phyloP scores from a whole-genome alignment of 2,797 vertebrate genomes.

The Echiichthys vipera region DNA sequence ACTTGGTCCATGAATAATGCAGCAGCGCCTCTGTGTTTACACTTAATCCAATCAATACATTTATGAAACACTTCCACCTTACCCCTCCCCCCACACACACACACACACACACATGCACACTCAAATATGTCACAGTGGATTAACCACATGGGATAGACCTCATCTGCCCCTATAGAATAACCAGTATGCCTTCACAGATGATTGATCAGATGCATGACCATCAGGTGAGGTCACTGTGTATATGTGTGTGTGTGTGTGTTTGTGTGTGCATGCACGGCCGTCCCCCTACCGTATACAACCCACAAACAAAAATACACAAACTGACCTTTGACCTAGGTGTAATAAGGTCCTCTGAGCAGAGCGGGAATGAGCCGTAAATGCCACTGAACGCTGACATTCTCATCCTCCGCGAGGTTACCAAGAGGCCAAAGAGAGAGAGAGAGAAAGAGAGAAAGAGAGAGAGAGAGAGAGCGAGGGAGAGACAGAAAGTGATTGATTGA shows the following conservation, averaged over 20 bases:
- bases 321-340: slow-evolving; percentile 68
- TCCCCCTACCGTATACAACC: neutral
- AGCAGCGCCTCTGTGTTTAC: slow-evolving; percentile 50
- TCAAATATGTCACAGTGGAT: slow-evolving; percentile 28
- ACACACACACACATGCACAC: slow-evolving; percentile 13
- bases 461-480: no score
- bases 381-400: slow-evolving; percentile 71
- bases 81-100: neutral
- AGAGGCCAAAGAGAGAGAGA: slow-evolving; percentile 47
- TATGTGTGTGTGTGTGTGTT: neutral
- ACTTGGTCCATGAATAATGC: slow-evolving; percentile 59
- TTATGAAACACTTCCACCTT: slow-evolving; percentile 48
- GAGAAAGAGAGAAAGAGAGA: no score
- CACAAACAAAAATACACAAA: slow-evolving; percentile 41
- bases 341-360: slow-evolving; percentile 68
- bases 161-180: slow-evolving; percentile 32
- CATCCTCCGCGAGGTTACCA: slow-evolving; percentile 64
- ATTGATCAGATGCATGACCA: slow-evolving; percentile 49
- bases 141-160: slow-evolving; percentile 38
- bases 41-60: slow-evolving; percentile 58
- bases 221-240: slow-evolving; percentile 51
- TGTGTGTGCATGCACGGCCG: neutral
- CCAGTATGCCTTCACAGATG: slow-evolving; percentile 37
- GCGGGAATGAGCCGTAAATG: slow-evolving; percentile 72
- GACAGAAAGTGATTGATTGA: slow-evolving; percentile 54